A percentile compares a stretch with the other conserved stretches of the same genome.
These are phyloP conservation scores for Sebastes oblongus DNA, from an alignment of 2,797 vertebrate species.

Conservation along the genomic window DNA sequence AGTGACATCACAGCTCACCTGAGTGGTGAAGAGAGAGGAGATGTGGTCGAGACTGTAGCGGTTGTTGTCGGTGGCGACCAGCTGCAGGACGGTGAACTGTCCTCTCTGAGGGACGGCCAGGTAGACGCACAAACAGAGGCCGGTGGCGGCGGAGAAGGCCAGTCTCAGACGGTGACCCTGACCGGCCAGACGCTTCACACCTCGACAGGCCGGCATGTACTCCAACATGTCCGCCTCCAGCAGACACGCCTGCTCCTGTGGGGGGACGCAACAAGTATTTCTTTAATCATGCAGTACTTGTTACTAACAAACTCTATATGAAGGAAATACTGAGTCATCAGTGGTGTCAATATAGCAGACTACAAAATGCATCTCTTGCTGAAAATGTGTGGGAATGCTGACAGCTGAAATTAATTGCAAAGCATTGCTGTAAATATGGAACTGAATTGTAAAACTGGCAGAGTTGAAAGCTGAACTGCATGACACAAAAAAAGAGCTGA, in stretches of 20 bases:
- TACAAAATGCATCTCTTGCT: too few species aligned
- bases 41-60: slow-evolving; percentile 93
- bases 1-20: slow-evolving; percentile 77
- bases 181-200: slow-evolving; percentile 80
- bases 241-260: slow-evolving; percentile 91
- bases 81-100: slow-evolving; percentile 94
- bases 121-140: slow-evolving; percentile 89
- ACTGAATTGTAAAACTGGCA: too few species aligned
- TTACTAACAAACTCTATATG: background rate
- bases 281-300: background rate
- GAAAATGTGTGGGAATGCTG: too few species aligned
- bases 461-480: too few species aligned
- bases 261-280: background rate
- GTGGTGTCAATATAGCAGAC: too few species aligned
- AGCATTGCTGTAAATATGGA: too few species aligned
- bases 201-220: slow-evolving; percentile 87
- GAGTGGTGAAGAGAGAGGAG: slow-evolving; percentile 89
- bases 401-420: too few species aligned
- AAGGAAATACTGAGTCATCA: background rate
- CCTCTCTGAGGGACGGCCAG: slow-evolving; percentile 86
- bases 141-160: slow-evolving; percentile 85
- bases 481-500: too few species aligned
- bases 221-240: slow-evolving; percentile 92
- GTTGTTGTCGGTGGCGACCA: slow-evolving; percentile 87
- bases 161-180: slow-evolving; percentile 87